Percentiles rank a stretch among this genome's conserved stretches.
phyloP scores from a whole-genome alignment of 1,140 invertebrate genomes.

The Rhopalosiphum maidis region DNA sequence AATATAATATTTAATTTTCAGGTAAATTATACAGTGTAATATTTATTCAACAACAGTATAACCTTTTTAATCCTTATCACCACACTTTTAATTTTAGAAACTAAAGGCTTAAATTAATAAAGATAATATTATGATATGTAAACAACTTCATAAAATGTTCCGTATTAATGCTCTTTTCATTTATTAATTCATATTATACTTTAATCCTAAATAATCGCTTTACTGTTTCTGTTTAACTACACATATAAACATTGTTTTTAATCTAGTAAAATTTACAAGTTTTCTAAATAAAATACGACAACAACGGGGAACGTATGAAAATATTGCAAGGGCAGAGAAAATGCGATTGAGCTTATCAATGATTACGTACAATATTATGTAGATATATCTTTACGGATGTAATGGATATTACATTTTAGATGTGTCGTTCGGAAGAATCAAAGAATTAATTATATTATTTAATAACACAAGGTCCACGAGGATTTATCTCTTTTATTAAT shows the following conservation, averaged over 20 bases:
- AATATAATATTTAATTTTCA: not conserved
- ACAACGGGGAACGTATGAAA: not conserved
- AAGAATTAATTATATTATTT: slow-evolving; percentile 11
- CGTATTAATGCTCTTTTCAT: not conserved
- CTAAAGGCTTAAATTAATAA: not conserved
- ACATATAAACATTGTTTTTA: not conserved
- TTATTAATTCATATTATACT: slow-evolving; percentile 26
- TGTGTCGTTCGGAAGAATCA: not conserved
- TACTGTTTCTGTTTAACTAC: not conserved
- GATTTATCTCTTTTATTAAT: not conserved
- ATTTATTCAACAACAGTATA: not conserved
- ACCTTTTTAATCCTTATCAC: not conserved
- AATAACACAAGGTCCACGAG: not conserved
- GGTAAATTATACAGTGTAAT: not conserved
- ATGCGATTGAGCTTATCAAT: not conserved
- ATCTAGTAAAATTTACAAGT: not conserved
- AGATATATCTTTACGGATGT: not conserved
- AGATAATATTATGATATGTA: not conserved
- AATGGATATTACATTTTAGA: not conserved
- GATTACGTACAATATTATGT: not conserved
- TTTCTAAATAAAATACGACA: not conserved
- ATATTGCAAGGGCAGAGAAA: not conserved
- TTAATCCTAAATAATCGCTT: slow-evolving; percentile 28
- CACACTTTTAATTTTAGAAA: not conserved
- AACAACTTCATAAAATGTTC: not conserved